phyloP scores from a whole-genome alignment of 2,797 vertebrate species.

The Lepilemur septentrionalis region DNA sequence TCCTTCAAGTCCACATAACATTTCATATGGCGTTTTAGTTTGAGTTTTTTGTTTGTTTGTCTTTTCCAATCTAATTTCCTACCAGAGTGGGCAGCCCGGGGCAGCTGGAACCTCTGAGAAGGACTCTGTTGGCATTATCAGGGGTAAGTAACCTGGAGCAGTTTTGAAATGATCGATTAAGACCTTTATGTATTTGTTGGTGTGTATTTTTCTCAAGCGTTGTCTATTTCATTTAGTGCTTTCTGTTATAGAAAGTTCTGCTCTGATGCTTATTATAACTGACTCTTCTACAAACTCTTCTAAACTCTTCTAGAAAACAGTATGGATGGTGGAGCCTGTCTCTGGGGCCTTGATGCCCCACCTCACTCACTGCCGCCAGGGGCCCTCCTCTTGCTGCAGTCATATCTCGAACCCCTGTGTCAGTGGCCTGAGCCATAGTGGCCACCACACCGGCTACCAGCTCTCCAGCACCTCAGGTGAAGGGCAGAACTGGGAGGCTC shows the following conservation, averaged over 20 bases:
- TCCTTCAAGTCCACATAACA: not conserved
- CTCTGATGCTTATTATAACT: not conserved
- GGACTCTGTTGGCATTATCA: accelerated
- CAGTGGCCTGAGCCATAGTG: not conserved
- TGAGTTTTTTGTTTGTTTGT: not conserved
- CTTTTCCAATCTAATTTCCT: not conserved
- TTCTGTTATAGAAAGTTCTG: not conserved
- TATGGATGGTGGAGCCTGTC: not conserved
- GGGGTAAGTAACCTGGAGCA: not conserved
- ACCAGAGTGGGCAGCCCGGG: not conserved
- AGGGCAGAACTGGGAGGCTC: not conserved
- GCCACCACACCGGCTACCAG: not conserved
- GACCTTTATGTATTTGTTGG: not conserved
- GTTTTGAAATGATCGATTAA: not conserved
- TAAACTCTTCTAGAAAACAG: not conserved
- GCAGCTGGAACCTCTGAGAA: not conserved
- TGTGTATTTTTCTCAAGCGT: not conserved
- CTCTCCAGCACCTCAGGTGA: not conserved
- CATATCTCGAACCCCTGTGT: accelerated
- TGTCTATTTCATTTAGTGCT: not conserved
- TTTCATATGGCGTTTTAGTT: not conserved
- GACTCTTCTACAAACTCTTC: not conserved
- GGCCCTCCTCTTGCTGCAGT: not conserved
- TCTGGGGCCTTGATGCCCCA: not conserved
- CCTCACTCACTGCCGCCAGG: not conserved